phyloP scores from a whole-genome alignment of 2,113 vertebrate species.

The Halichoeres trimaculatus region DNA sequence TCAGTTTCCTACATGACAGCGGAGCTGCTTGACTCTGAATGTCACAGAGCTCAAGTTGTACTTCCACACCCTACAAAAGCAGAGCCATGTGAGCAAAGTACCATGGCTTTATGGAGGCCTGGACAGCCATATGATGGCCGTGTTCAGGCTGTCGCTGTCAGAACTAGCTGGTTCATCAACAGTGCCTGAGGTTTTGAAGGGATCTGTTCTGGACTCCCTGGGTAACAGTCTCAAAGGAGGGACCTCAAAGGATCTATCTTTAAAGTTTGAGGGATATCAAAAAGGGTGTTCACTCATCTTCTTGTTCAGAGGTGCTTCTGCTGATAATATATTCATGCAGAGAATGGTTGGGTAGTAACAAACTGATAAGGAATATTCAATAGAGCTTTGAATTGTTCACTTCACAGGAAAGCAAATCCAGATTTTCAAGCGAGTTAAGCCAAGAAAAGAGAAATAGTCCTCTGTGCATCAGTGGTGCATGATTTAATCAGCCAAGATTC shows the following conservation, averaged over 20 bases:
- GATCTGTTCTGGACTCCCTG: neutral
- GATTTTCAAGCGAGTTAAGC: neutral
- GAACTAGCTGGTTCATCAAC: neutral
- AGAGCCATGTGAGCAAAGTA: too few species aligned
- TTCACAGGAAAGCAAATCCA: neutral
- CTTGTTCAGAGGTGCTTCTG: neutral
- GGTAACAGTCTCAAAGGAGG: neutral
- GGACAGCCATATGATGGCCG: neutral
- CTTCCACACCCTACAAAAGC: too few species aligned
- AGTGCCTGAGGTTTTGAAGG: neutral
- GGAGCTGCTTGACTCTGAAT: too few species aligned
- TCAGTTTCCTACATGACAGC: too few species aligned
- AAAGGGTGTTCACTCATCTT: neutral
- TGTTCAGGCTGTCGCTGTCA: too few species aligned
- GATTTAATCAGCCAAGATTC: slow-evolving; percentile 2
- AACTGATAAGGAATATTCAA: neutral
- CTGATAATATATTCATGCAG: neutral
- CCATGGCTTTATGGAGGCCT: too few species aligned
- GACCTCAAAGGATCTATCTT: neutral
- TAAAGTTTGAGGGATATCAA: neutral
- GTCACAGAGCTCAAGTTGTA: too few species aligned
- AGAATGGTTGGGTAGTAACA: neutral
- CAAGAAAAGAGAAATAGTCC: neutral
- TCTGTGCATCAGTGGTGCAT: neutral
- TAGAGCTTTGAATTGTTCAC: neutral